A percentile compares a stretch with the other conserved stretches of the same genome.
Evolutionary conservation across 2,113 vertebrate species (phyloP).

Genomic region (Alligator mississippiensis): DNA sequence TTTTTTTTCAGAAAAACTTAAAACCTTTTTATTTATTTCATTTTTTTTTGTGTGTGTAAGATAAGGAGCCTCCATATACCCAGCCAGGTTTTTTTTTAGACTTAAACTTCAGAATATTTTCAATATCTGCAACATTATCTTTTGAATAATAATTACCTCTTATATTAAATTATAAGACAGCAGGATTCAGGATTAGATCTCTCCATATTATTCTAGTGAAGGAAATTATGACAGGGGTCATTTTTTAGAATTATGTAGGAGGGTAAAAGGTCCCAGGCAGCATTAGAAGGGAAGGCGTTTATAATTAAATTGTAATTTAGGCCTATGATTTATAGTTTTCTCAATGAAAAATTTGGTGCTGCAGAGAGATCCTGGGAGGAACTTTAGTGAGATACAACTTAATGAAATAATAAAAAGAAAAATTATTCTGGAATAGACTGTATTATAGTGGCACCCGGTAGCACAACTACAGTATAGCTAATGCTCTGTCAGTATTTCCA

Average conservation of each 20-base stretch:
- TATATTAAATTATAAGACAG: slow-evolving; percentile 87
- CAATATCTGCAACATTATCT: slow-evolving; percentile 85
- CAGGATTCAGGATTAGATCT: slow-evolving; percentile 86
- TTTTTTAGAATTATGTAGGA: slow-evolving; percentile 98
- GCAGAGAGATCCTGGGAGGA: slow-evolving; percentile 83
- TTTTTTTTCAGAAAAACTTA: slow-evolving; percentile 67
- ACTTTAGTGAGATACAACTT: slow-evolving; percentile 91
- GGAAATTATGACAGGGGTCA: slow-evolving; percentile 92
- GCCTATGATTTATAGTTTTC: slow-evolving; percentile 91
- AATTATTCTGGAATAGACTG: slow-evolving; percentile 82
- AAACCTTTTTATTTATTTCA: slow-evolving; percentile 63
- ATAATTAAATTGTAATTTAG: slow-evolving; percentile 99
- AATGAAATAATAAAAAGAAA: slow-evolving; percentile 98
- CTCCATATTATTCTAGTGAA: slow-evolving; percentile 85
- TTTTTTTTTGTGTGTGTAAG: slow-evolving; percentile 48
- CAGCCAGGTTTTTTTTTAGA: slow-evolving; percentile 58
- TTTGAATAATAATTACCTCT: slow-evolving; percentile 86
- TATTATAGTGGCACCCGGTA: slow-evolving; percentile 43
- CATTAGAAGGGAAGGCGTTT: slow-evolving; percentile 95
- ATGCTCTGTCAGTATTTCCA: slow-evolving; percentile 48
- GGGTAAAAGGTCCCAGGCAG: slow-evolving; percentile 94
- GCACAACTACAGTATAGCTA: slow-evolving; percentile 57
- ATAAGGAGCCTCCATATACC: slow-evolving; percentile 50
- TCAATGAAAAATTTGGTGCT: slow-evolving; percentile 88
- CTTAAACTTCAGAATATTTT: slow-evolving; percentile 82